Conservation (phyloP, 2,888 invertebrate species). For the Ctenicera cuprea region DNA sequence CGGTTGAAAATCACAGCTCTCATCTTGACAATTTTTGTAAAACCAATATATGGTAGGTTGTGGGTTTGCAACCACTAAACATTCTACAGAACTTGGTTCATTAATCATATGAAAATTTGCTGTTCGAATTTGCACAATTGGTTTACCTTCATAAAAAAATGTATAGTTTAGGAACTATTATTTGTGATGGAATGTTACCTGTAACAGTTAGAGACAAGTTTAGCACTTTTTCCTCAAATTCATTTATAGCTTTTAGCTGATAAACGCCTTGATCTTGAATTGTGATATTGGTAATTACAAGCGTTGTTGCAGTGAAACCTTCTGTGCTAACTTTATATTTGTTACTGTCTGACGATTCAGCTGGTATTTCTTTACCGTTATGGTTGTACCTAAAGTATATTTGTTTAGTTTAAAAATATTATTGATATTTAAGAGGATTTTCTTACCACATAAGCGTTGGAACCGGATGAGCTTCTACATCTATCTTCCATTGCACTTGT, state of each 20-base stretch:
- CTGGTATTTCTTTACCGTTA: slow-evolving; percentile 65
- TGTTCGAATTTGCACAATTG: slow-evolving; percentile 70
- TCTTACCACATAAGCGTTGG: slow-evolving; percentile 75
- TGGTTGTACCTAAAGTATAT: slow-evolving; percentile 67
- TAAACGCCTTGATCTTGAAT: slow-evolving; percentile 78
- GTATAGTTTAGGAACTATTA: neutral
- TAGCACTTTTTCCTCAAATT: slow-evolving; percentile 68
- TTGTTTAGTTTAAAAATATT: neutral
- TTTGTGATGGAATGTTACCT: slow-evolving; percentile 67
- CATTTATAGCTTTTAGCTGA: slow-evolving; percentile 74
- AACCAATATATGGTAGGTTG: slow-evolving; percentile 76
- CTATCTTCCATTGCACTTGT: slow-evolving; percentile 73
- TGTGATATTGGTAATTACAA: slow-evolving; percentile 74
- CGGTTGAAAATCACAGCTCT: slow-evolving; percentile 63
- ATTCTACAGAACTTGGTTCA: slow-evolving; percentile 71
- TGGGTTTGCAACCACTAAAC: slow-evolving; percentile 76
- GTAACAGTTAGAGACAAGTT: slow-evolving; percentile 75
- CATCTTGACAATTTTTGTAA: slow-evolving; percentile 72
- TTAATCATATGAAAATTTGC: slow-evolving; percentile 71
- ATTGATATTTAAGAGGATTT: too few relatives aligned
- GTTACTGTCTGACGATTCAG: slow-evolving; percentile 46
- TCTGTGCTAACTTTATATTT: slow-evolving; percentile 51
- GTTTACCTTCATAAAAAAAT: slow-evolving; percentile 70
- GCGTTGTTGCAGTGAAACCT: slow-evolving; percentile 62
- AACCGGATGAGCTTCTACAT: slow-evolving; percentile 75